Base-by-base conservation (phyloP, 2,797 vertebrate species). In the Alectoris magna region DNA sequence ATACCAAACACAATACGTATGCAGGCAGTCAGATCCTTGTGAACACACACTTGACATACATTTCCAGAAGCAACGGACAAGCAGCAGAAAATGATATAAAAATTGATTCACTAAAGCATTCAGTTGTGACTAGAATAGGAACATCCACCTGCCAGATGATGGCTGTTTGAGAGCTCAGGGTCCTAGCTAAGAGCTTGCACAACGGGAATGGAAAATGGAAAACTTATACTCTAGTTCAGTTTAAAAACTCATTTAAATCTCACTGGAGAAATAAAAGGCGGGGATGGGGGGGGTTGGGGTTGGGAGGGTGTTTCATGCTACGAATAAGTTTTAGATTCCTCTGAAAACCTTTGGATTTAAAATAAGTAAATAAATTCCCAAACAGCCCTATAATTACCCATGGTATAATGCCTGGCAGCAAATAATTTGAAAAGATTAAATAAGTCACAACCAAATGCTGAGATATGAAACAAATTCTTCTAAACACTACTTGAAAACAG, bases 391-490 rank as follows among this genome's bases (percentile, higher is more conserved):
- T 18, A 58, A 69, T 23, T 17, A 58, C 5, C 4, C 3, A 34
- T 48, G 4, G 31, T 69, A 17, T 49, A 78, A 76, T 5, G 15
- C 4, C 36, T 60, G 62, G 13, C 44, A 67, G 36, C 9, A 87
- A 83, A 46, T 38, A 82, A 91, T 51, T 24, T 27, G 9, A 66
- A 83, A 39, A 90, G 22, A 76, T 23, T 63, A 14, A 86, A 92
- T 9, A 3, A 72, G 24, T 21, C 44, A 63, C 58, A 83, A 74
- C 8, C 10, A 27, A 66, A 84, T 75, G 48, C 6, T 3, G 82
- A 81, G 72, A 22, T 3, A 48, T 0, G 3, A 77, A 76, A 55
- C 2, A 24, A 26, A 14, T n/a, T 64, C 53, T 59, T 79, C 68
- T 41, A 29, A 72, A 70, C 8, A 8, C 24, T 46, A 5, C 22